Base-by-base conservation (phyloP, 2,113 vertebrate species). In the Saccopteryx bilineata region DNA sequence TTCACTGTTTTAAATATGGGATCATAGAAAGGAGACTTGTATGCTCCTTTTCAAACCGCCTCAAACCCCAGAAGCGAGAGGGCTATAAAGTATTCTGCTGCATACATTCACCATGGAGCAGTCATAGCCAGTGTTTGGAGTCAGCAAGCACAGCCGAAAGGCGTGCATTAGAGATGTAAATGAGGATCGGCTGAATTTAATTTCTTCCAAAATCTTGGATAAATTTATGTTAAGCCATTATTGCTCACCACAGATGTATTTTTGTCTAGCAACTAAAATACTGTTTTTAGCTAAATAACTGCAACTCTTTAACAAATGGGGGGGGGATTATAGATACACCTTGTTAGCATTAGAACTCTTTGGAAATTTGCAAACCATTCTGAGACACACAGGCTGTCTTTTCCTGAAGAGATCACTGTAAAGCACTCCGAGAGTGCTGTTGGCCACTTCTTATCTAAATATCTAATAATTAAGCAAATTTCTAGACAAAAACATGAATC, bases 231-330 rank as follows among this genome's bases (percentile, higher is more conserved):
- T 48, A 63, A 81, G 84, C 24, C 28, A 95, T 84, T 80, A 87
- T 26, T 95, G 31, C 76, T 87, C 90, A 74, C 19, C 91, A 75
- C 7, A 94, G 76, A 95, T 39, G n/a, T 50, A 92, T 80, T 85
- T 85, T 93, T 90, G 13, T 75, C 83, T 89, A 60, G 58, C 52
- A 95, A 95, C 69, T 72, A 39, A 95, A 91, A 83, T 60, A 75
- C 28, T 85, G 46, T 82, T 96, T 84, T 84, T 39, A 92, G 50
- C 54, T 85, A 95, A 71, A 84, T 19, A 87, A 87, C 24, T 48
- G 60, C 15, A 92, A 60, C 15, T 68, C 28, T 92, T 5, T 48
- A 60, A 83, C 26, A 52, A 72, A 63, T 4, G 39, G 11, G 33
- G 18, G n/a, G 28, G 39, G 65, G 61, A 66, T 82, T 80, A 18